Conservation (phyloP, 2,888 invertebrate species). For the Leptodirus hochenwartii region DNA sequence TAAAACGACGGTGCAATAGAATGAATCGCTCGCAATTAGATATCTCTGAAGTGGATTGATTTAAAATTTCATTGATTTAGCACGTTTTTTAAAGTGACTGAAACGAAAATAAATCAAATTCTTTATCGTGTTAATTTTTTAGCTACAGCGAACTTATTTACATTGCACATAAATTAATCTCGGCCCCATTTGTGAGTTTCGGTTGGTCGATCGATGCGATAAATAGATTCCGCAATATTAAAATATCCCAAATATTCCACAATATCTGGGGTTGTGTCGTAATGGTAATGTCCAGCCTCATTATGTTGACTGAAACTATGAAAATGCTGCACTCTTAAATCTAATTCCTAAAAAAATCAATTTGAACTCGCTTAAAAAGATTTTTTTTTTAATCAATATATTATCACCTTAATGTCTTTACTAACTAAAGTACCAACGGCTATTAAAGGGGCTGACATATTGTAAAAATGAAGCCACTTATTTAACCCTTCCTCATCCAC, state of each 20-base stretch:
- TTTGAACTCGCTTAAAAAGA: slow-evolving; percentile 3
- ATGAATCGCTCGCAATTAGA: too few species aligned
- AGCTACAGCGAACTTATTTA: too few species aligned
- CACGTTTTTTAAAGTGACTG: too few species aligned
- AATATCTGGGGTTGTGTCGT: slow-evolving; percentile 76
- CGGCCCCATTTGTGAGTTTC: slow-evolving; percentile 51
- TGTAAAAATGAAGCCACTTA: slow-evolving; percentile 78
- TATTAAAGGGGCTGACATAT: slow-evolving; percentile 77
- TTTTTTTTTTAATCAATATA: too few species aligned
- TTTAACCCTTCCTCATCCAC: slow-evolving; percentile 55
- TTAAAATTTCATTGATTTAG: too few species aligned
- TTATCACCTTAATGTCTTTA: too few species aligned
- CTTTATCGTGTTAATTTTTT: too few species aligned
- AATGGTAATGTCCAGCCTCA: slow-evolving; percentile 92
- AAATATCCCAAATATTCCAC: slow-evolving; percentile 86
- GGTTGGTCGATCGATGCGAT: slow-evolving; percentile 57
- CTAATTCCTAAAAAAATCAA: slow-evolving; percentile 46
- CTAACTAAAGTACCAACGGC: slow-evolving; percentile 77
- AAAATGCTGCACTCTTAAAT: slow-evolving; percentile 88
- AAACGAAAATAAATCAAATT: too few species aligned
- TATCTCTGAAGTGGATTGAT: too few species aligned
- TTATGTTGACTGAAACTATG: slow-evolving; percentile 75
- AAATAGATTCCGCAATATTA: slow-evolving; percentile 50
- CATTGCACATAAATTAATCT: slow-evolving; percentile 39
- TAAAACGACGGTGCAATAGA: slow-evolving; percentile 13